Evolutionary conservation across 2,888 invertebrate species (phyloP), one percentile per base, ranked within the genome.

Genomic region (Pristionchus japonicus): DNA sequence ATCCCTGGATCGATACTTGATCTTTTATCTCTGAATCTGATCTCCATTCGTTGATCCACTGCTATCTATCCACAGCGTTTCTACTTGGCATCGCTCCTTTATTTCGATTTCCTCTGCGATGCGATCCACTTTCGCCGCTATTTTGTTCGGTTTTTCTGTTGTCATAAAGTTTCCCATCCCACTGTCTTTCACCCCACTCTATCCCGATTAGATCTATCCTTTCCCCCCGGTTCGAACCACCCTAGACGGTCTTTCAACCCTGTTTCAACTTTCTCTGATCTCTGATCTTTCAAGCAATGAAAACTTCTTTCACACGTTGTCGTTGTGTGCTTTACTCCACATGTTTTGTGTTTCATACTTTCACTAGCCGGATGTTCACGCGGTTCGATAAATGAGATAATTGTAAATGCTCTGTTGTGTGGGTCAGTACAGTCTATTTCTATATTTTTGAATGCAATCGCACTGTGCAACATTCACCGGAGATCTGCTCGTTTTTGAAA

Each of bases 1-100:
- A 92, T 88, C 91, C 92, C 3, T 93, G 92, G 92, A 89, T 92
- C 49, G 86, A 70, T 9, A 67, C 57, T 85, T 83, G 82, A 83
- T 83, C 82, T 83, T 52, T 52, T 20, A 83, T 83, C 82, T 83
- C 13, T 77, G 40, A 40, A 43, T 43, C 23, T 43, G 7, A 67
- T 27, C 34, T 67, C 67, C 13, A 4, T 34, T 1, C 17, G 13
- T 15, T 43, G 15, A 23, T 74, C 20, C n/a, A n/a, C n/a, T n/a
- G n/a, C n/a, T n/a, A n/a, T n/a, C n/a, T n/a, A n/a, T n/a, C n/a
- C n/a, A n/a, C n/a, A n/a, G n/a, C n/a, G n/a, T n/a, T n/a, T n/a
- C n/a, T n/a, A n/a, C n/a, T n/a, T n/a, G n/a, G n/a, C n/a, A n/a
- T n/a, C n/a, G n/a, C n/a, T n/a, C n/a, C n/a, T n/a, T n/a, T n/a